Evolutionary conservation across 64 coral and sea anemone genomes (phyloP).

Genomic region (Acropora tenuis): DNA sequence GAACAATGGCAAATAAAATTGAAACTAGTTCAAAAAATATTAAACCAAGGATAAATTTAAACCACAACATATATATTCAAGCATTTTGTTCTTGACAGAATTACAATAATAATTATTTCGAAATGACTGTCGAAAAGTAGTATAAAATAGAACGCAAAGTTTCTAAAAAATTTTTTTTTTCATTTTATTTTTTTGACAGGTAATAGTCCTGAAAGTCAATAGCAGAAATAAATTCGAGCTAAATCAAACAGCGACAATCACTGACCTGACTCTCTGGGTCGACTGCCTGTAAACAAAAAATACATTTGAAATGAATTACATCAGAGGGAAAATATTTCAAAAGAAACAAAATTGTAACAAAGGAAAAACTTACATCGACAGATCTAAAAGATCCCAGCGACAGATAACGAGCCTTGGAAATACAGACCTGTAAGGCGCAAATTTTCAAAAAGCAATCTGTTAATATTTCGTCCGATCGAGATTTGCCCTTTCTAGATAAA

Average conservation of each 20-base stretch:
- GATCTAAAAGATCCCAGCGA: conserved; percentile 17
- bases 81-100: no score
- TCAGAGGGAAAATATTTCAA: not conserved
- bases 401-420: not conserved
- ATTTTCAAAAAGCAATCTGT: not conserved
- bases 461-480: not conserved
- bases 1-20: no score
- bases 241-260: not conserved
- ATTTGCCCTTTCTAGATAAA: no score
- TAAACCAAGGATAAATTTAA: no score
- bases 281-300: not conserved
- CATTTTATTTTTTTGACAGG: no score
- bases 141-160: no score
- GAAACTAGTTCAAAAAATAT: no score
- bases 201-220: no score
- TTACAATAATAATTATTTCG: no score
- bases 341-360: not conserved
- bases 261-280: conserved; percentile 34
- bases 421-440: not conserved
- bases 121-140: no score
- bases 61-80: no score
- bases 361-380: conserved; percentile 8
- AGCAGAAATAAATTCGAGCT: not conserved
- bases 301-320: not conserved
- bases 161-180: no score